These are phyloP conservation scores for Cephus sareptanus DNA, from an alignment of 2,888 invertebrate genomes.

Conservation along the genomic window DNA sequence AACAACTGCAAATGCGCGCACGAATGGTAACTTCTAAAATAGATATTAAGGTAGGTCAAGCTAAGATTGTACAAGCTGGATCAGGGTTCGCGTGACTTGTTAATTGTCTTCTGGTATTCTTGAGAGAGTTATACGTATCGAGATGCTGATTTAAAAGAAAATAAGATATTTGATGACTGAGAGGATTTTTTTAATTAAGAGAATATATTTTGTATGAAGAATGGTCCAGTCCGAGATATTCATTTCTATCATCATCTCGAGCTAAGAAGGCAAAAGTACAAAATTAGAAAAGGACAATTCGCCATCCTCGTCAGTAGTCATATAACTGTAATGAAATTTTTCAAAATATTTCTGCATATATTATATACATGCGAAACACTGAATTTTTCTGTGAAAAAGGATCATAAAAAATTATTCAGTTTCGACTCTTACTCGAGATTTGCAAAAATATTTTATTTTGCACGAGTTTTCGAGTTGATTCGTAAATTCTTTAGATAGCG, in stretches of 20 bases:
- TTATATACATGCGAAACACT: neutral
- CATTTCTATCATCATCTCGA: neutral
- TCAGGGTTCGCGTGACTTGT: neutral
- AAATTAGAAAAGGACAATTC: neutral
- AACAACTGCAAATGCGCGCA: neutral
- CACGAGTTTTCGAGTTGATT: neutral
- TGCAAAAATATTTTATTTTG: neutral
- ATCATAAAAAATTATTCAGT: neutral
- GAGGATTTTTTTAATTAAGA: neutral
- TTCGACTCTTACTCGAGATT: neutral
- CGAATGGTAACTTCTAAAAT: neutral
- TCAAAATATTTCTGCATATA: neutral
- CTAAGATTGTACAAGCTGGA: neutral
- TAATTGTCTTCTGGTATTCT: neutral
- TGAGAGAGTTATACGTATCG: neutral
- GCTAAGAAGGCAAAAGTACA: neutral
- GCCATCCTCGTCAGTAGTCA: neutral
- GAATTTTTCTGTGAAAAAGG: neutral
- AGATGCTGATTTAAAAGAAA: neutral
- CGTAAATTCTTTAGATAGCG: neutral
- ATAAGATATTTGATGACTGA: neutral
- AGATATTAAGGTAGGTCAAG: neutral
- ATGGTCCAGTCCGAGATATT: neutral
- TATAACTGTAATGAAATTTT: neutral
- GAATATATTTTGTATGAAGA: neutral